phyloP scores from a whole-genome alignment of 2,113 vertebrate species.

The Neoarius graeffei region DNA sequence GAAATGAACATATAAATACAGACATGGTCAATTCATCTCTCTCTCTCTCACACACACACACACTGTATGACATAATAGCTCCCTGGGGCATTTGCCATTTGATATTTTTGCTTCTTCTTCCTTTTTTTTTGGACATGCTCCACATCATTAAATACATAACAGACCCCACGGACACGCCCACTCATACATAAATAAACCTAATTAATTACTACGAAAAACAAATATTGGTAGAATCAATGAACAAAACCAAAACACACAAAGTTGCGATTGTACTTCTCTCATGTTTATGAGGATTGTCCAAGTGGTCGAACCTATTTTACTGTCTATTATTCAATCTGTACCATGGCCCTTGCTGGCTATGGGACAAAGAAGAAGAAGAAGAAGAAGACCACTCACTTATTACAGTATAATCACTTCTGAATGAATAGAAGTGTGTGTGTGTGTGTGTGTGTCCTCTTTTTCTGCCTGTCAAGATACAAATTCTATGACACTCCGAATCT shows the following conservation, averaged over 20 bases:
- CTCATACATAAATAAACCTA: constrained; percentile 9
- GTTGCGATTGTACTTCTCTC: background rate
- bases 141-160: background rate
- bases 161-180: background rate
- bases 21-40: background rate
- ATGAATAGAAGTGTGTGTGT: background rate
- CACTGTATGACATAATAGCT: constrained; percentile 13
- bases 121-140: background rate
- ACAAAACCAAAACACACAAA: background rate
- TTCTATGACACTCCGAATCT: constrained; percentile 23
- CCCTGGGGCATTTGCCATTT: background rate
- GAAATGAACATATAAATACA: background rate
- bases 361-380: no score
- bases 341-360: background rate
- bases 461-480: constrained; percentile 35
- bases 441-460: constrained; percentile 4
- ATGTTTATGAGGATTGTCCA: background rate
- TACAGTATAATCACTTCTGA: background rate
- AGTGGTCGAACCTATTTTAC: background rate
- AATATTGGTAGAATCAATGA: background rate
- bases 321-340: background rate
- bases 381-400: background rate
- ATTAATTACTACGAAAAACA: background rate
- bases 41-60: background rate
- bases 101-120: background rate